phyloP scores from a whole-genome alignment of 2,113 vertebrate genomes.

The Odontophorus gujanensis region DNA sequence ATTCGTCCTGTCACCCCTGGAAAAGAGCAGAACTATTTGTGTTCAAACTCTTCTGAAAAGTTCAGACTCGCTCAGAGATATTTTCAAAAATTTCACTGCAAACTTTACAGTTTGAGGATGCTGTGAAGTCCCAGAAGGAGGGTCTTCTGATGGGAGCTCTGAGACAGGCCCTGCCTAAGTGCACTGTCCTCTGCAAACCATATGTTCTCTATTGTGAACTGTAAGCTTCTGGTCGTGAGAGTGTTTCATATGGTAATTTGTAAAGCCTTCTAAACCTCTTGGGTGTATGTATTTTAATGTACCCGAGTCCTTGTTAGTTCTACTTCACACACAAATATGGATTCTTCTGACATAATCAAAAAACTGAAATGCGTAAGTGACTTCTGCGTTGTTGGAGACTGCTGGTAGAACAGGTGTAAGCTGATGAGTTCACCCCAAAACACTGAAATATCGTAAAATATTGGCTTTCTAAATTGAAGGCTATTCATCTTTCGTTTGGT shows the following conservation, averaged over 20 bases:
- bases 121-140: background rate
- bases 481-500: background rate
- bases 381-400: background rate
- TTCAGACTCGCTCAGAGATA: background rate
- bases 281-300: background rate
- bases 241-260: background rate
- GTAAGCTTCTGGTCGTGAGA: background rate
- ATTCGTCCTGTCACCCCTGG: background rate
- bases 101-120: background rate
- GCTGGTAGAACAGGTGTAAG: background rate
- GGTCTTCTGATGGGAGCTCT: background rate
- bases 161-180: background rate
- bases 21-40: background rate
- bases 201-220: fast-evolving
- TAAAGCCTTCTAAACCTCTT: background rate
- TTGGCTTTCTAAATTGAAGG: background rate
- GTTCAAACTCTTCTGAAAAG: background rate
- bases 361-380: background rate
- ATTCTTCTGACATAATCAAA: background rate
- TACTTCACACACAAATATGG: background rate
- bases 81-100: background rate
- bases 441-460: background rate
- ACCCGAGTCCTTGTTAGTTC: background rate
- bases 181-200: background rate
- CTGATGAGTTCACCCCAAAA: background rate